Base-by-base conservation (phyloP, 2,888 invertebrate genomes). In the Amphimallon solstitiale region DNA sequence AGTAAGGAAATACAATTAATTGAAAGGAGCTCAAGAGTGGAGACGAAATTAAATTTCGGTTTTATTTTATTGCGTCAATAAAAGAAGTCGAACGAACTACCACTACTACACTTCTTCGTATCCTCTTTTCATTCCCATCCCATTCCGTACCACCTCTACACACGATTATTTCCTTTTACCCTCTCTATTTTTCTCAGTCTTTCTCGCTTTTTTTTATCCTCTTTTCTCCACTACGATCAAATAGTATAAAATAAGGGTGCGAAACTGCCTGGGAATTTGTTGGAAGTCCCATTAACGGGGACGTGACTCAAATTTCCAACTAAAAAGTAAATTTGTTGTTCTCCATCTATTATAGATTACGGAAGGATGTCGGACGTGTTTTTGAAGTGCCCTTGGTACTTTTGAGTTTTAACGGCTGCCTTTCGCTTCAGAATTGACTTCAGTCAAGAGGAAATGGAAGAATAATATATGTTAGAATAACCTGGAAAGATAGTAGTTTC, bases 281-380 rank as follows among this genome's bases (percentile, higher is more conserved):
- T 49, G 49, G 49, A 62, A 62, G 62, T 62, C 62, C 62, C 62
- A 62, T 62, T 62, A 62, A 62, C 49, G 23, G 49, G 14, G 38
- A 62, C 62, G 62, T 62, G 62, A 62, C 62, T 62, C 40, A 49
- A 62, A 62, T 62, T 29, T 48, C 49, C 37, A 62, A 62, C 49
- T 49, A 38, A 46, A 62, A 38, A 62, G 62, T 49, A 62, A 62
- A 62, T 38, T 38, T 49, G 62, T 62, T 62, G 60, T 60, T 62
- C 62, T 51, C 61, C 56, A 56, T 56, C 56, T 56, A 56, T 56
- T 56, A 56, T 56, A 56, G 56, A 56, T 56, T 56, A 56, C 56
- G 23, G 37, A 19, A 40, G 40, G 56, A 23, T 40, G 40, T 56
- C 40, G 40, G 40, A 56, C 40, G 40, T 40, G 56, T 56, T 56